Percentiles rank a stretch among this genome's conserved stretches.
Evolutionary conservation across 2,888 invertebrate species (phyloP).

Genomic region (Tinea pellionella): DNA sequence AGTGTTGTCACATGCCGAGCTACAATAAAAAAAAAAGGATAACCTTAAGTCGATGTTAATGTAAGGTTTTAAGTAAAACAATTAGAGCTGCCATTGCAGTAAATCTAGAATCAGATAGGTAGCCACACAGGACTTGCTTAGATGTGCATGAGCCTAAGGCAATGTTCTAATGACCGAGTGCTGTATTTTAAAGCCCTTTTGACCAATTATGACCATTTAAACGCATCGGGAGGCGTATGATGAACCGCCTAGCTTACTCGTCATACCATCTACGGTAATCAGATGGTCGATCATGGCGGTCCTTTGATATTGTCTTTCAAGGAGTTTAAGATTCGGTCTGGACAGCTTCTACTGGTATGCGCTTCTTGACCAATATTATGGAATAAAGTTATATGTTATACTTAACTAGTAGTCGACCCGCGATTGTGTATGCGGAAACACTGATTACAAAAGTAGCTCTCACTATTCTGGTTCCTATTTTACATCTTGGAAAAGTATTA

Average conservation of each 20-base stretch:
- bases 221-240: conserved; percentile 48
- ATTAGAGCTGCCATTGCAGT: conserved; percentile 6
- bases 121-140: neutral
- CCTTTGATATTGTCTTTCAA: conserved; percentile 45
- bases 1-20: too few relatives aligned
- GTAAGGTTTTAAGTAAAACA: conserved; percentile 9
- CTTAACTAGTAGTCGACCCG: neutral
- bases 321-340: conserved; percentile 31
- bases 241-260: conserved; percentile 39
- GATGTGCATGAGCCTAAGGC: conserved; percentile 20
- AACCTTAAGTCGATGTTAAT: neutral
- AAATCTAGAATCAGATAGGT: neutral
- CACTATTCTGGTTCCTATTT: too few relatives aligned
- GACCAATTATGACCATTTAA: conserved; percentile 62
- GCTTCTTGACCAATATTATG: neutral
- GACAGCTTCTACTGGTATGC: neutral
- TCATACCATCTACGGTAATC: conserved; percentile 59
- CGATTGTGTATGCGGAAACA: too few relatives aligned
- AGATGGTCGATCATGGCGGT: conserved; percentile 44
- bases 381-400: neutral
- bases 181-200: conserved; percentile 40
- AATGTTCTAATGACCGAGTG: conserved; percentile 46
- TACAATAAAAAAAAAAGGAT: too few relatives aligned
- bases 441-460: too few relatives aligned
- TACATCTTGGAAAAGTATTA: too few relatives aligned